These are phyloP conservation scores for Pterophyllum scalare DNA, from an alignment of 2,113 vertebrate genomes.

Conservation along the genomic window DNA sequence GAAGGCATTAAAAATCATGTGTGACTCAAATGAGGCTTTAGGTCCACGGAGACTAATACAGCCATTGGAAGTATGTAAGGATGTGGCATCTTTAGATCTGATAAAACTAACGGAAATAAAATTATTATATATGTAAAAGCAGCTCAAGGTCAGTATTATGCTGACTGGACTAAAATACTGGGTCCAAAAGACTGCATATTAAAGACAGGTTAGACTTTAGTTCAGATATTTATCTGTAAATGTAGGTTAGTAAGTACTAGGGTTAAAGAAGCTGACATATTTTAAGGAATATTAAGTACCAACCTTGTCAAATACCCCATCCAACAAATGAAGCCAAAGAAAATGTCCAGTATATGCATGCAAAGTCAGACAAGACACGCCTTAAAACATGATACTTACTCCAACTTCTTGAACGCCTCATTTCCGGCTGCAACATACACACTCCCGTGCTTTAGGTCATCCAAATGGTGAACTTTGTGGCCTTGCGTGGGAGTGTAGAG, in stretches of 20 bases:
- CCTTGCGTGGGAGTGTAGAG: slow-evolving; percentile 78
- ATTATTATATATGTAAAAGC: slow-evolving; percentile 6
- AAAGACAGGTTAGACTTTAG: neutral
- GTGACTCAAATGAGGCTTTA: neutral
- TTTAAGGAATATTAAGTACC: neutral
- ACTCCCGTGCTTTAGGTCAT: slow-evolving; percentile 70
- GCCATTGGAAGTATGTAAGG: neutral
- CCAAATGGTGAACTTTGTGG: slow-evolving; percentile 65
- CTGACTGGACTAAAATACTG: slow-evolving; percentile 3
- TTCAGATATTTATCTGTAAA: neutral
- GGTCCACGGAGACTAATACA: neutral
- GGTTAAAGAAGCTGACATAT: neutral
- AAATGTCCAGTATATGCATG: neutral
- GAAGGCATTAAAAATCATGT: slow-evolving; percentile 27
- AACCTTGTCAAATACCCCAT: neutral
- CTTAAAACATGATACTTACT: slow-evolving; percentile 73
- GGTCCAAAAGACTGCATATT: neutral
- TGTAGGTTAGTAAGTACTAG: too few species aligned
- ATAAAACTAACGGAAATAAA: neutral
- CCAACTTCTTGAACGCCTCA: slow-evolving; percentile 80
- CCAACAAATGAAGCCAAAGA: neutral
- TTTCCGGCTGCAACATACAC: slow-evolving; percentile 81
- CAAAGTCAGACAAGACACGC: neutral
- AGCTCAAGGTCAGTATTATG: neutral
- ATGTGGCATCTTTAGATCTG: neutral